Conservation (phyloP, 2,113 vertebrate species). For the Cheirogaleus medius region DNA sequence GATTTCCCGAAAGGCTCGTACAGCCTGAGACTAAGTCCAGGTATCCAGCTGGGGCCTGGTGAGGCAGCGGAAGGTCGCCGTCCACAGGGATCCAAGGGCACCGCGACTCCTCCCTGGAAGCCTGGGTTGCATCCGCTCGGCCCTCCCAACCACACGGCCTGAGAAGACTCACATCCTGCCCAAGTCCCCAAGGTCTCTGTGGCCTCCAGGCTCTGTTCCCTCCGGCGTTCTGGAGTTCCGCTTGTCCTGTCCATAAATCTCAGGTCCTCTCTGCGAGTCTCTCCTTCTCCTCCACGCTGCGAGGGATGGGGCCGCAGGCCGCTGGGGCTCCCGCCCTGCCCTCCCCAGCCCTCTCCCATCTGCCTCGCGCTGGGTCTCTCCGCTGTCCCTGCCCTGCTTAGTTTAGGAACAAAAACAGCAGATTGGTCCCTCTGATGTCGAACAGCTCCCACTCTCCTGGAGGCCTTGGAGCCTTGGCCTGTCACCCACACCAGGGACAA, state of each 20-base stretch:
- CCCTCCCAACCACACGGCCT: fast-evolving
- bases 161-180: not conserved
- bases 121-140: fast-evolving
- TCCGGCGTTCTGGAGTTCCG: not conserved
- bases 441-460: not conserved
- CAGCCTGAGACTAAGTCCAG: not conserved
- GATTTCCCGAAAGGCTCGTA: fast-evolving
- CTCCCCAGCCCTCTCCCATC: fast-evolving
- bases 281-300: not conserved
- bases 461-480: not conserved
- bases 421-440: too few relatives aligned
- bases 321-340: not conserved
- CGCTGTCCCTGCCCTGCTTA: not conserved
- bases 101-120: not conserved
- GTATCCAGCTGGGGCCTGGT: fast-evolving
- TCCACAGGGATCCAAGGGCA: too few relatives aligned
- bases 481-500: not conserved
- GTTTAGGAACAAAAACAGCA: not conserved
- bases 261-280: too few relatives aligned
- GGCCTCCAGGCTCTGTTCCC: not conserved
- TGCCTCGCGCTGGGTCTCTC: not conserved
- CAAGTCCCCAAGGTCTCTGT: not conserved
- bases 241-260: too few relatives aligned
- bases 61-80: not conserved
- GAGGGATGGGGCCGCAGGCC: not conserved